Conservation (phyloP, 2,888 invertebrate species). For the Pseudococcus longispinus region DNA sequence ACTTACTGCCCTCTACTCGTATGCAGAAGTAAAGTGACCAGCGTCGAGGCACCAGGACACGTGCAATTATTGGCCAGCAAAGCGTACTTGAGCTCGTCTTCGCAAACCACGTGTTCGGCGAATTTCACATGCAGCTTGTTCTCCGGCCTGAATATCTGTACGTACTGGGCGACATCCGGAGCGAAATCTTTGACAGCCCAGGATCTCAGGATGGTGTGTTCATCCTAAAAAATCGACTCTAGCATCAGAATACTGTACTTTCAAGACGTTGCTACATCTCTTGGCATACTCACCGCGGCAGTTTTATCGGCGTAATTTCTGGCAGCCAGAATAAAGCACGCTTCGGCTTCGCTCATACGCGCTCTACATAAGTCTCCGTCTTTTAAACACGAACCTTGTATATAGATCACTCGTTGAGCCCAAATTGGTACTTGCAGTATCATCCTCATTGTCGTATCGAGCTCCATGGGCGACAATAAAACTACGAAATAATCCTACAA, state of each 20-base stretch:
- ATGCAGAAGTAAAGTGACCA: conserved; percentile 93
- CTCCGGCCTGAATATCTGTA: conserved; percentile 97
- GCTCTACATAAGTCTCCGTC: conserved; percentile 94
- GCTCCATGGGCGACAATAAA: conserved; percentile 93
- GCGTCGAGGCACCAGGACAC: conserved; percentile 95
- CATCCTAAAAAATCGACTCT: conserved; percentile 67
- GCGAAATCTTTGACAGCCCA: conserved; percentile 99
- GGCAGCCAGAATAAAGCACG: conserved; percentile 95
- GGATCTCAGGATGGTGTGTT: conserved; percentile 80
- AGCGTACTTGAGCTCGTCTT: conserved; percentile 99
- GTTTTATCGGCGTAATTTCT: conserved; percentile 96
- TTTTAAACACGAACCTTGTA: conserved; percentile 95
- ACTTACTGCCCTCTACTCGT: conserved; percentile 98
- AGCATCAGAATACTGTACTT: too few species aligned
- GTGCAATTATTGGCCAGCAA: conserved; percentile 97
- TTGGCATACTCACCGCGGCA: conserved; percentile 83
- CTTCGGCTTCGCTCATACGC: conserved; percentile 96
- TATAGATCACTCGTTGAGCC: conserved; percentile 96
- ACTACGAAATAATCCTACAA: conserved; percentile 92
- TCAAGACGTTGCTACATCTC: too few species aligned
- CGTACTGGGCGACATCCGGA: conserved; percentile 94
- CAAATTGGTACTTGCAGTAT: conserved; percentile 88
- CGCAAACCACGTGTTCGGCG: conserved; percentile 97
- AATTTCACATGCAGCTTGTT: conserved; percentile 99
- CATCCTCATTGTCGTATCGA: conserved; percentile 98